Percentiles rank a stretch among this genome's conserved stretches.
Evolutionary conservation across 2,888 invertebrate species (phyloP).

Genomic region (Leistus spinibarbis): DNA sequence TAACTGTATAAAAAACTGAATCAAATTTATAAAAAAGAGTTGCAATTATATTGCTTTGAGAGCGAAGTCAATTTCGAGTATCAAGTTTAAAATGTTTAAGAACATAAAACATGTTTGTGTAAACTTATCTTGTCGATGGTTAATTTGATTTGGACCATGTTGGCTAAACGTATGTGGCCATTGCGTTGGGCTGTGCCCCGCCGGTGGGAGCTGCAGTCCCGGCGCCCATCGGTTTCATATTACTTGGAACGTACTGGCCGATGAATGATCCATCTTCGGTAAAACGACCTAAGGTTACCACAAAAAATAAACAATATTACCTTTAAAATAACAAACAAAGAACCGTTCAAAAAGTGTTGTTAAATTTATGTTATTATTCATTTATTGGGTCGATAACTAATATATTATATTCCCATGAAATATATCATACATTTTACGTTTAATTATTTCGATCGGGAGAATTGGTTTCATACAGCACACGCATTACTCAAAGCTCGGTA

Average conservation of each 20-base stretch:
- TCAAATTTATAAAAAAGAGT: neutral
- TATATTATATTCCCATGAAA: conserved; percentile 16
- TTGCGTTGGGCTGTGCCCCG: conserved; percentile 59
- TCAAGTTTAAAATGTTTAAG: conserved; percentile 9
- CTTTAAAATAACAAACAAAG: conserved; percentile 42
- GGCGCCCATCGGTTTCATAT: conserved; percentile 67
- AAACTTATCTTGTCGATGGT: conserved; percentile 29
- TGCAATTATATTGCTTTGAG: conserved; percentile 23
- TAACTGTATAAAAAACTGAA: conserved; percentile 5
- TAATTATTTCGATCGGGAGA: neutral
- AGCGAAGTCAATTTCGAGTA: conserved; percentile 3
- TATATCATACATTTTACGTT: neutral
- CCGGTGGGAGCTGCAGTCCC: conserved; percentile 58
- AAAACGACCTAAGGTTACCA: conserved; percentile 72
- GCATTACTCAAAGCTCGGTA: too few species aligned
- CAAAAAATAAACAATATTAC: conserved; percentile 9
- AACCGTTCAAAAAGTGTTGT: conserved; percentile 50
- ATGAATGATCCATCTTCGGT: conserved; percentile 98
- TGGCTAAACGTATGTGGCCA: conserved; percentile 70
- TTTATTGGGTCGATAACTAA: too few species aligned
- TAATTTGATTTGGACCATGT: conserved; percentile 26
- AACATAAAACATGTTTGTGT: conserved; percentile 21
- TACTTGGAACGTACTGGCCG: conserved; percentile 92
- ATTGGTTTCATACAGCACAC: too few species aligned
- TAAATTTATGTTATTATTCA: conserved; percentile 8